Conservation (phyloP, 2,113 vertebrate species). For the Dromaius novaehollandiae region DNA sequence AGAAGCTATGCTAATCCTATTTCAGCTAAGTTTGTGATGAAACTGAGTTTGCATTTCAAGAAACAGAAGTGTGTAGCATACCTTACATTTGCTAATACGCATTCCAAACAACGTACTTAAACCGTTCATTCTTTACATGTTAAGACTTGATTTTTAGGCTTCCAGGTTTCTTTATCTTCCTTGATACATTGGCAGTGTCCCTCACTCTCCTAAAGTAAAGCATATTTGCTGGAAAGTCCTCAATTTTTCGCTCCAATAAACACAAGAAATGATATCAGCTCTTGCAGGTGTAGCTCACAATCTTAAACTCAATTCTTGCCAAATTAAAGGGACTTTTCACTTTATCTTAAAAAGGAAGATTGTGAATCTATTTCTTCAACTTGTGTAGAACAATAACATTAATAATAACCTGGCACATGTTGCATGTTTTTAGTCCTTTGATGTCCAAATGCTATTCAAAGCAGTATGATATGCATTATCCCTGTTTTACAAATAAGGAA, state of each 20-base stretch:
- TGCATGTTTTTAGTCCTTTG: not conserved
- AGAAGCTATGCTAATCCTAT: not conserved
- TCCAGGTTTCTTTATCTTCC: not conserved
- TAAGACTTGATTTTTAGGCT: not conserved
- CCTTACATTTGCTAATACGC: not conserved
- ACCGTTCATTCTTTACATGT: not conserved
- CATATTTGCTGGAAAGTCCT: not conserved
- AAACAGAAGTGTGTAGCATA: not conserved
- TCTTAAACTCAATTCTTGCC: not conserved
- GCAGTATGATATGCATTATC: not conserved
- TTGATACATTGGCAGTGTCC: not conserved
- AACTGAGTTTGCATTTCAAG: not conserved
- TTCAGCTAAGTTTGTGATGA: not conserved
- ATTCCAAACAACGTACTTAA: not conserved
- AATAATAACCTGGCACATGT: not conserved
- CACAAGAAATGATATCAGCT: not conserved
- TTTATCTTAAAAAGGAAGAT: not conserved
- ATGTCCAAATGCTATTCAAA: not conserved
- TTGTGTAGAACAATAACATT: not conserved
- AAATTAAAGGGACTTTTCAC: not conserved
- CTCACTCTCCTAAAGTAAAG: not conserved
- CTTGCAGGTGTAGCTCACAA: not conserved
- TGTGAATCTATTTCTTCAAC: not conserved
- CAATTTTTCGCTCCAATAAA: not conserved
- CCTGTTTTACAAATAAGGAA: not conserved